Evolutionary conservation across 2,113 vertebrate genomes (phyloP).

Genomic region (Colaptes auratus): DNA sequence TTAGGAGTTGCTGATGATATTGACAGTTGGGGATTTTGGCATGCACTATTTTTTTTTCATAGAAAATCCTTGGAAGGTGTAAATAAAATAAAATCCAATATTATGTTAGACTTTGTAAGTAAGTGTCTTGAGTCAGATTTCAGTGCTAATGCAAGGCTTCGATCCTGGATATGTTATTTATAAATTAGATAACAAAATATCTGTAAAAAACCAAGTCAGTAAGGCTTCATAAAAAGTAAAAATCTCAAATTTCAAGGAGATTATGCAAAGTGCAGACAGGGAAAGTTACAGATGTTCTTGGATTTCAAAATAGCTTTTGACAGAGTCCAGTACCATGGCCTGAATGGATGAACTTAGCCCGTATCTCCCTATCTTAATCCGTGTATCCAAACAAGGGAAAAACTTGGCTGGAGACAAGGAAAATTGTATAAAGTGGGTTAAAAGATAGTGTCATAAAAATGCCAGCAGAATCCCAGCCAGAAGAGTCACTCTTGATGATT

Average conservation of each 20-base stretch:
- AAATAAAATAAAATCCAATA: background rate
- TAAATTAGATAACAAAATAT: slow-evolving; percentile 2
- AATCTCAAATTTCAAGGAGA: background rate
- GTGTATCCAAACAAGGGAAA: background rate
- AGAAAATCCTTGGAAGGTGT: background rate
- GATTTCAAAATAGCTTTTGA: background rate
- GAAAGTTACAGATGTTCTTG: background rate
- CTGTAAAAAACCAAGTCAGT: slow-evolving; percentile 15
- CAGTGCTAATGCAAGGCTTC: background rate
- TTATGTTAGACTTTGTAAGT: background rate
- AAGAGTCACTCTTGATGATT: accelerated
- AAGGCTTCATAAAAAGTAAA: slow-evolving; percentile 2
- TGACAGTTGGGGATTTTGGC: background rate
- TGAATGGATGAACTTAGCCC: background rate
- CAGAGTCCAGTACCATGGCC: background rate
- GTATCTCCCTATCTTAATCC: background rate
- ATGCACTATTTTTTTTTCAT: background rate
- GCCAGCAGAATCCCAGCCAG: background rate
- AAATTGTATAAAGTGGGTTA: background rate
- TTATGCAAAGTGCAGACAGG: background rate
- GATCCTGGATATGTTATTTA: background rate
- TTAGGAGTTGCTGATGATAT: background rate
- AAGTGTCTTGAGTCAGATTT: background rate
- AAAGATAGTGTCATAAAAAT: background rate
- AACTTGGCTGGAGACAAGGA: background rate